A percentile compares a stretch with the other conserved stretches of the same genome.
Conservation (phyloP, 2,888 invertebrate genomes). For the Candidula unifasciata region DNA sequence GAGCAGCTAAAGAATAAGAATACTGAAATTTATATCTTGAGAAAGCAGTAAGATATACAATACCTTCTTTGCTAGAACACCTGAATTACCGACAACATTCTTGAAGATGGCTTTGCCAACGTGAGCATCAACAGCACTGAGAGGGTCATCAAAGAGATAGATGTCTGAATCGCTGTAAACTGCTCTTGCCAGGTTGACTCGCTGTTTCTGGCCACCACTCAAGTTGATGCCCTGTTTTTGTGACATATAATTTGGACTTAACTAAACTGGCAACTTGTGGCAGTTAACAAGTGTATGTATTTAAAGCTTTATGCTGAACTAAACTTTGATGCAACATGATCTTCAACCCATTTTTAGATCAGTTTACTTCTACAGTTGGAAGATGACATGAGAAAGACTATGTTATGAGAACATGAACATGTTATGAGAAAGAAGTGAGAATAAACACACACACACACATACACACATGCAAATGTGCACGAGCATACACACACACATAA, state of each 20-base stretch:
- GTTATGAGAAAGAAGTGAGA: too few species aligned
- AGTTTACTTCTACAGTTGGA: too few species aligned
- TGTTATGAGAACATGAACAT: too few species aligned
- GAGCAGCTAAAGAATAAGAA: not conserved
- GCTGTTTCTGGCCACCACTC: slow-evolving; percentile 47
- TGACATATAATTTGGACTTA: not conserved
- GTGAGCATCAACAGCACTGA: slow-evolving; percentile 96
- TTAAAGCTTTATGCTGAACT: not conserved
- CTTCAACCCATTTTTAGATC: too few species aligned
- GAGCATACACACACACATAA: too few species aligned
- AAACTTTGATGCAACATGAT: too few species aligned
- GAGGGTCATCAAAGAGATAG: slow-evolving; percentile 87
- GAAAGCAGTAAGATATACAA: slow-evolving; percentile 8
- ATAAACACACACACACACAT: too few species aligned
- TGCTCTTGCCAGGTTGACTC: slow-evolving; percentile 41
- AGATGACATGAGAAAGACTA: too few species aligned
- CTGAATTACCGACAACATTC: slow-evolving; percentile 89
- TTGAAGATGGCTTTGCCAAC: slow-evolving; percentile 99
- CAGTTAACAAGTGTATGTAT: not conserved
- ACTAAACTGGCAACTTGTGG: not conserved
- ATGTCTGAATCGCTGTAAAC: slow-evolving; percentile 44
- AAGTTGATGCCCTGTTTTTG: slow-evolving; percentile 39
- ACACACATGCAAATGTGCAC: too few species aligned
- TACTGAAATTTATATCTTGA: not conserved
- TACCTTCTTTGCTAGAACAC: slow-evolving; percentile 79